Evolutionary conservation across 2,888 invertebrate species (phyloP).

Genomic region (Polietes domitor): DNA sequence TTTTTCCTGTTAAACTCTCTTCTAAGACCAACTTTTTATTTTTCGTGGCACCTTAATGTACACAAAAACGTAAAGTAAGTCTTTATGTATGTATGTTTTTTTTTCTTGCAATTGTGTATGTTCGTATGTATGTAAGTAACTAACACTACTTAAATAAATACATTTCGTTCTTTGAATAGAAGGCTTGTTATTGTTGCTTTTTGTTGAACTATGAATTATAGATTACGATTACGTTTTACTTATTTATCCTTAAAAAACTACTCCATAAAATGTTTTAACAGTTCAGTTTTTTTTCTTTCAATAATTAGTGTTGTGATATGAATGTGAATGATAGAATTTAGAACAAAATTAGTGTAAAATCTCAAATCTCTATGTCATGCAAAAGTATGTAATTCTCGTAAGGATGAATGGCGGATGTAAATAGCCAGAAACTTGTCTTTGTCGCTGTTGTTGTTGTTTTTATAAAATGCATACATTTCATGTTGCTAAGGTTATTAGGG

Average conservation of each 20-base stretch:
- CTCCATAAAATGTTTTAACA: constrained; percentile 44
- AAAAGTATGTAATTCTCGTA: background rate
- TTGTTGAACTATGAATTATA: constrained; percentile 49
- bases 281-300: too few relatives aligned
- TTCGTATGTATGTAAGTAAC: constrained; percentile 2
- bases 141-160: constrained; percentile 48
- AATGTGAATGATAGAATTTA: background rate
- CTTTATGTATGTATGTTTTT: background rate
- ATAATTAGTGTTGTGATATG: background rate
- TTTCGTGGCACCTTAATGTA: too few relatives aligned
- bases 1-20: too few relatives aligned
- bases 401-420: too few relatives aligned
- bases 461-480: background rate
- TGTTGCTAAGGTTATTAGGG: too few relatives aligned
- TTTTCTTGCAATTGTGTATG: too few relatives aligned
- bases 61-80: background rate
- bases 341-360: background rate
- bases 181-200: constrained; percentile 61
- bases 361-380: background rate
- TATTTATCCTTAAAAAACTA: constrained; percentile 27
- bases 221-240: background rate
- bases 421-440: background rate
- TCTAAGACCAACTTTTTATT: too few relatives aligned
- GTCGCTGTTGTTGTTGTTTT: background rate
- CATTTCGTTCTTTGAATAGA: constrained; percentile 57